These are phyloP conservation scores for Trachythela sp. DNA, from an alignment of 64 coral and sea anemone species.

Conservation along the genomic window DNA sequence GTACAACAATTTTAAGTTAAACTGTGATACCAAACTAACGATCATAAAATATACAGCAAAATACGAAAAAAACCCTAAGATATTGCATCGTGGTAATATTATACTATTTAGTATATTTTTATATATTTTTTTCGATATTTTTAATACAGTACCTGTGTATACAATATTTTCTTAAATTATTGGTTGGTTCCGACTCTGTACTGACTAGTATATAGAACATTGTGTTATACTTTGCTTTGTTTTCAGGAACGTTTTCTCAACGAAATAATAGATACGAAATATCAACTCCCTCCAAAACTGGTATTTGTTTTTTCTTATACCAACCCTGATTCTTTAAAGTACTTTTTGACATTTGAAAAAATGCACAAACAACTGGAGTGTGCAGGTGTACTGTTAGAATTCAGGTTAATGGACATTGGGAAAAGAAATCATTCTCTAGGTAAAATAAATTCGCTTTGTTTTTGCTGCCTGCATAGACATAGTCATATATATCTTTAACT, in stretches of 20 bases:
- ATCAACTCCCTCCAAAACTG: constrained; percentile 56
- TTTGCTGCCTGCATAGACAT: background rate
- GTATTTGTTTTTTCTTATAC: constrained; percentile 73
- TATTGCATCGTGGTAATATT: no score
- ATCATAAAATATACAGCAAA: no score
- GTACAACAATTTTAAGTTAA: no score
- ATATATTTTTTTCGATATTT: no score
- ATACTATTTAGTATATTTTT: no score
- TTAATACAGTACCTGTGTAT: no score
- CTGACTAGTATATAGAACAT: background rate
- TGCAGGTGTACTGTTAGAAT: constrained; percentile 35
- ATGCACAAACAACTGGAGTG: constrained; percentile 7
- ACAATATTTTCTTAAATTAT: no score
- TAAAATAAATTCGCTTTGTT: background rate
- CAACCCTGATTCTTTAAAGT: constrained; percentile 53
- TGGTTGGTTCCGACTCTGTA: background rate
- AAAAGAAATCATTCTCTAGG: constrained; percentile 8
- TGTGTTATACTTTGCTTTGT: constrained; percentile 1
- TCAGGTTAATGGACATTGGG: constrained; percentile 68
- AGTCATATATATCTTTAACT: no score
- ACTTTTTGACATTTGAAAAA: constrained; percentile 49
- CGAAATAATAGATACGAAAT: constrained; percentile 67
- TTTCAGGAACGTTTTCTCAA: constrained; percentile 64
- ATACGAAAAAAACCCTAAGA: no score
- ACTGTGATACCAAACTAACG: no score